Conservation (phyloP, 2,113 vertebrate species). For the Rattus rattus region DNA sequence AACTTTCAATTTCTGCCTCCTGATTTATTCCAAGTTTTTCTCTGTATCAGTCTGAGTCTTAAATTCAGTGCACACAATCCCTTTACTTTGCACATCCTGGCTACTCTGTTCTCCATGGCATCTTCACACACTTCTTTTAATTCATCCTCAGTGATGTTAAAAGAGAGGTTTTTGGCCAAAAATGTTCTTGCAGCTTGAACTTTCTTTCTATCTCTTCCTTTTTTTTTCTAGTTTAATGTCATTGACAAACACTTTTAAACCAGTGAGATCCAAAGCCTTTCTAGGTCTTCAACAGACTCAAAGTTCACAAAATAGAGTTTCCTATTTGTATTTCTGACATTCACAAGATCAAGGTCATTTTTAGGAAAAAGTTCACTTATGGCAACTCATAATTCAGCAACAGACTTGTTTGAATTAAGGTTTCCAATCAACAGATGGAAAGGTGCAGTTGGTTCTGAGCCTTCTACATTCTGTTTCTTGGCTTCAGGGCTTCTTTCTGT, state of each 20-base stretch:
- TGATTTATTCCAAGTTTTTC: conserved; percentile 95
- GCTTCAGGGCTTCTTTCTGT: conserved; percentile 85
- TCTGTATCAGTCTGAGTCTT: conserved; percentile 94
- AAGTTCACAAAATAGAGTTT: conserved; percentile 97
- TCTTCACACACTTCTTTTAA: conserved; percentile 94
- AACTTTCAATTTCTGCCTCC: conserved; percentile 94
- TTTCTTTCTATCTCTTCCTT: conserved; percentile 93
- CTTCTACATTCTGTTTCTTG: conserved; percentile 88
- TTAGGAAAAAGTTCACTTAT: conserved; percentile 93
- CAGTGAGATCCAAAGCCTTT: conserved; percentile 93
- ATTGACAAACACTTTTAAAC: conserved; percentile 94
- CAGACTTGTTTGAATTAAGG: conserved; percentile 90
- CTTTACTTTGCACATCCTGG: conserved; percentile 92
- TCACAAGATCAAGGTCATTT: conserved; percentile 90
- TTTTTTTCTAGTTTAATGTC: conserved; percentile 93
- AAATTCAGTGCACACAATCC: conserved; percentile 97
- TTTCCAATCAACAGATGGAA: conserved; percentile 94
- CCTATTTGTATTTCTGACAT: conserved; percentile 93
- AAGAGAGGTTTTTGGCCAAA: conserved; percentile 96
- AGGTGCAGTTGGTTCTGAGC: conserved; percentile 75
- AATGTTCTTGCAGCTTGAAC: conserved; percentile 94
- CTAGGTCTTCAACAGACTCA: conserved; percentile 91
- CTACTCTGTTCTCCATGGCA: conserved; percentile 91
- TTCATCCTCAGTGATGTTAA: conserved; percentile 90
- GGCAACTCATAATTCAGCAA: conserved; percentile 91